phyloP scores from a whole-genome alignment of 2,888 invertebrate genomes.

The Drosophila prostipennis region DNA sequence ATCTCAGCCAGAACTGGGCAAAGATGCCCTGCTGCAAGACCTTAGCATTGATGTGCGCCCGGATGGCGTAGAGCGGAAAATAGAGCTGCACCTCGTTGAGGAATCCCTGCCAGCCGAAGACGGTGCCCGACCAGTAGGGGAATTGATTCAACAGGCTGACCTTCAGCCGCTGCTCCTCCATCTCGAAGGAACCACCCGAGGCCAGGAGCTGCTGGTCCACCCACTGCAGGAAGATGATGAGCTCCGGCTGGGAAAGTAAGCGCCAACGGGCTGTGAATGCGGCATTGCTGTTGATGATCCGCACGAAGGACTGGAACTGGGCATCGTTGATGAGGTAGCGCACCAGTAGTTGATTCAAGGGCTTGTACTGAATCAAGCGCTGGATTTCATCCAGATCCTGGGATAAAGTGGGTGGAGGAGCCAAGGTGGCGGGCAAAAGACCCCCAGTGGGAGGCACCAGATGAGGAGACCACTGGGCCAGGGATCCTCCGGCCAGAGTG shows the following conservation, averaged over 20 bases:
- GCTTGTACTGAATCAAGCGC: conserved; percentile 63
- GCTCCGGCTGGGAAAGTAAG: conserved; percentile 77
- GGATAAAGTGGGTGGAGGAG: conserved; percentile 55
- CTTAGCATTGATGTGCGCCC: conserved; percentile 70
- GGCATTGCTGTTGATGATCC: conserved; percentile 72
- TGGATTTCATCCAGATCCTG: conserved; percentile 69
- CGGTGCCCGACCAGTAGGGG: conserved; percentile 67
- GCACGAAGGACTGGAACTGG: conserved; percentile 80
- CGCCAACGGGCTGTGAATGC: conserved; percentile 65
- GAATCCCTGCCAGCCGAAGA: conserved; percentile 81
- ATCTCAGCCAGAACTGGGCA: conserved; percentile 69
- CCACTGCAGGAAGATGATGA: conserved; percentile 72
- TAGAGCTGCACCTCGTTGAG: conserved; percentile 74
- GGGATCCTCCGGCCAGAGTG: conserved; percentile 36
- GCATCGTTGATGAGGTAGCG: conserved; percentile 79
- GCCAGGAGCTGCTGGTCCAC: conserved; percentile 66
- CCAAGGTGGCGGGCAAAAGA: conserved; percentile 2
- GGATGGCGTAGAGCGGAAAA: conserved; percentile 69
- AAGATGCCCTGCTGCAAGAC: conserved; percentile 70
- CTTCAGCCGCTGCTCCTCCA: conserved; percentile 65
- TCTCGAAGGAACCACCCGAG: conserved; percentile 57
- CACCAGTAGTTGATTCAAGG: conserved; percentile 60
- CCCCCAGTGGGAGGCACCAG: neutral
- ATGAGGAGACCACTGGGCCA: conserved; percentile 22
- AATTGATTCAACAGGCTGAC: conserved; percentile 62